Conservation (phyloP, 1,140 invertebrate species). For the Meloidogyne chitwoodi region DNA sequence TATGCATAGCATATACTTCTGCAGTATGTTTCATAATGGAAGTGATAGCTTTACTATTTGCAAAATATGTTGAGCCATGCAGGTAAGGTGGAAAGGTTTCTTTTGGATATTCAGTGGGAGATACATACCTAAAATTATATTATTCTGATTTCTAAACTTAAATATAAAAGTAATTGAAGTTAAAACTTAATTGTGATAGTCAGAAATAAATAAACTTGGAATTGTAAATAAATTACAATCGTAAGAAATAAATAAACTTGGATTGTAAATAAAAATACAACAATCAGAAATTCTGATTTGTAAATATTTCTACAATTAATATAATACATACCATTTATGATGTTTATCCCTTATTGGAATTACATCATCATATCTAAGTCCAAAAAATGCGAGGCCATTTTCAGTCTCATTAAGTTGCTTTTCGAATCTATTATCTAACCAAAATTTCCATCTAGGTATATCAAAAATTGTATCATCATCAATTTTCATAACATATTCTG, state of each 20-base stretch:
- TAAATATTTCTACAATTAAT: not conserved
- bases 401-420: not conserved
- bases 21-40: not conserved
- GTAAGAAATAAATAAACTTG: too few species aligned
- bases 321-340: not conserved
- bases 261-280: not conserved
- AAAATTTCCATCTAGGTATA: not conserved
- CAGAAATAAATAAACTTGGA: too few species aligned
- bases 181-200: too few species aligned
- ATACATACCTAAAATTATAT: not conserved
- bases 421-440: constrained; percentile 19
- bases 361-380: not conserved
- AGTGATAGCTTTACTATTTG: constrained; percentile 3
- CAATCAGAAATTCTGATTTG: not conserved
- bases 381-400: not conserved
- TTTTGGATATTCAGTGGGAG: not conserved
- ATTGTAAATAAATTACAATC: too few species aligned
- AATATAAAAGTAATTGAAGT: too few species aligned
- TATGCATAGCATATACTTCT: not conserved
- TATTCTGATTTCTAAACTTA: not conserved
- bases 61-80: constrained; percentile 5
- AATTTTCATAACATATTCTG: constrained; percentile 14
- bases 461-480: constrained; percentile 17
- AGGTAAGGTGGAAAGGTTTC: not conserved
- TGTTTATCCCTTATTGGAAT: not conserved